These are phyloP conservation scores for Chaetoderma sp. DNA, from an alignment of 2,888 invertebrate species.

Conservation along the genomic window DNA sequence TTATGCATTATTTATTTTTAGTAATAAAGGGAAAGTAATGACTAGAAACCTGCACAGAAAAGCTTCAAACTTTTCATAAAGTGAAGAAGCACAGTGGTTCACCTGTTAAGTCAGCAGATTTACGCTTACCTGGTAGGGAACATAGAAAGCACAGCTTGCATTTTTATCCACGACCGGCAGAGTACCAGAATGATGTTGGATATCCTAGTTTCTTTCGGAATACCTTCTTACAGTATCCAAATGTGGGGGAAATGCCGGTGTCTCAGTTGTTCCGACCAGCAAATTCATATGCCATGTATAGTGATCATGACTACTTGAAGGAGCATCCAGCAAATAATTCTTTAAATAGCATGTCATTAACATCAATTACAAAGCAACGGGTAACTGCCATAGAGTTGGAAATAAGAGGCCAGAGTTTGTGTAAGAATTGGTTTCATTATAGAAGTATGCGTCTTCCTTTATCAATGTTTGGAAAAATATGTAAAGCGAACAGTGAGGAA, in stretches of 20 bases:
- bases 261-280: constrained; percentile 31
- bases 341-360: constrained; percentile 13
- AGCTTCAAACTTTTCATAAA: constrained; percentile 32
- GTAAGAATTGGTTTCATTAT: constrained; percentile 26
- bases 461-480: constrained; percentile 30
- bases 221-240: constrained; percentile 23
- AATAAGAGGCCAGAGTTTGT: constrained; percentile 25
- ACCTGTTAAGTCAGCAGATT: too few species aligned
- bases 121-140: too few species aligned
- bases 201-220: constrained; percentile 31
- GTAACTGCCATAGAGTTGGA: constrained; percentile 16
- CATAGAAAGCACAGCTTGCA: too few species aligned
- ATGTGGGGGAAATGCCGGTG: constrained; percentile 34
- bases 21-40: neutral
- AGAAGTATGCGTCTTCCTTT: constrained; percentile 25
- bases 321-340: constrained; percentile 24
- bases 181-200: constrained; percentile 14
- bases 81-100: constrained; percentile 20
- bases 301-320: constrained; percentile 36
- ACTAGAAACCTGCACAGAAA: constrained; percentile 34
- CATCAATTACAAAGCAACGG: constrained; percentile 14
- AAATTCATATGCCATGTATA: constrained; percentile 25
- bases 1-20: constrained; percentile 20
- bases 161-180: constrained; percentile 33
- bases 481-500: too few species aligned